phyloP scores from a whole-genome alignment of 1,140 invertebrate species.

The Calephelis nemesis region DNA sequence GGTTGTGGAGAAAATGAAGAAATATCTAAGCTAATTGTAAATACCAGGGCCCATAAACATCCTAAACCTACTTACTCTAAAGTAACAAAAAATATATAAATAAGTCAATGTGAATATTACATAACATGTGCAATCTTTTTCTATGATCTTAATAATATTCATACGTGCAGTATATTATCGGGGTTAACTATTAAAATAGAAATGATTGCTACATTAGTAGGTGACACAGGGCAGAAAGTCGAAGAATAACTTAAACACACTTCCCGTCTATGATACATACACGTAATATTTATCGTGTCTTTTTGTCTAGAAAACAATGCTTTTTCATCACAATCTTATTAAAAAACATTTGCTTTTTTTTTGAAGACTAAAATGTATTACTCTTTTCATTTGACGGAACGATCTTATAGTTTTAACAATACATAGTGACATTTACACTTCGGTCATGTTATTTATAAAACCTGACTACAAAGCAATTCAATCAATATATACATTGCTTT shows the following conservation, averaged over 20 bases:
- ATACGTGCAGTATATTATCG: conserved; percentile 49
- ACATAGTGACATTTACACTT: too few species aligned
- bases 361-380: too few species aligned
- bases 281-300: too few species aligned
- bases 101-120: conserved; percentile 71
- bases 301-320: too few species aligned
- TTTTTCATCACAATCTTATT: not conserved
- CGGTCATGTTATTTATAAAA: too few species aligned
- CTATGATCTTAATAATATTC: conserved; percentile 55
- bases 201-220: conserved; percentile 29
- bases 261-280: not conserved
- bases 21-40: conserved; percentile 40
- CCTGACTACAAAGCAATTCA: too few species aligned
- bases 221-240: not conserved
- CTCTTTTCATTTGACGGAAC: too few species aligned
- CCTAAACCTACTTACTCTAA: conserved; percentile 64
- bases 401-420: too few species aligned
- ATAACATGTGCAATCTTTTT: conserved; percentile 73
- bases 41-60: conserved; percentile 46
- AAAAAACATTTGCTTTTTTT: not conserved
- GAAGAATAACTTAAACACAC: not conserved
- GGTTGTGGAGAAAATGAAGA: conserved; percentile 29
- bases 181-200: conserved; percentile 43
- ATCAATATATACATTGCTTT: too few species aligned
- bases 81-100: conserved; percentile 76